Evolutionary conservation across 2,113 vertebrate species (phyloP).

Genomic region (Seriola dumerili): DNA sequence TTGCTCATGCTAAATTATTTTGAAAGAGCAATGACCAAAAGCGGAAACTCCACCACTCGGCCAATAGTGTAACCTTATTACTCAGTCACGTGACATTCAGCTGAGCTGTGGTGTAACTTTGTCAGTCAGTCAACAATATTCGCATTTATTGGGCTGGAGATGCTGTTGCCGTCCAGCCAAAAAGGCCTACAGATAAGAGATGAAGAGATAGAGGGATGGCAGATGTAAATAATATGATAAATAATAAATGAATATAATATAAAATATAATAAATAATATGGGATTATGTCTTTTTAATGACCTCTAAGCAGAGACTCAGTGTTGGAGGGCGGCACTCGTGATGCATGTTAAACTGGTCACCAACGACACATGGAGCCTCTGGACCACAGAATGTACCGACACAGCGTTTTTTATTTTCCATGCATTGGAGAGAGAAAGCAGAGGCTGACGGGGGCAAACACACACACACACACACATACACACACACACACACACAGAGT

Average conservation of each 20-base stretch:
- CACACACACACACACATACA: conserved; percentile 49
- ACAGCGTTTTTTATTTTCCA: conserved; percentile 79
- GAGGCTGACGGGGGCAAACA: conserved; percentile 71
- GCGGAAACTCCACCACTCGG: too few relatives aligned
- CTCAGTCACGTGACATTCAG: too few relatives aligned
- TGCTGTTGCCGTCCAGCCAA: too few relatives aligned
- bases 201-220: not conserved
- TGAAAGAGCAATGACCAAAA: too few relatives aligned
- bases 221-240: not conserved
- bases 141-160: too few relatives aligned
- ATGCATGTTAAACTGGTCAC: conserved; percentile 63
- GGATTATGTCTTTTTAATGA: conserved; percentile 36
- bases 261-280: not conserved
- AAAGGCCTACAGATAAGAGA: not conserved
- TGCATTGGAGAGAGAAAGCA: conserved; percentile 68
- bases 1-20: too few relatives aligned
- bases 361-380: conserved; percentile 51
- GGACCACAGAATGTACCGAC: conserved; percentile 75
- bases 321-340: conserved; percentile 20
- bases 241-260: too few relatives aligned
- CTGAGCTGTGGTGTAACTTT: too few relatives aligned
- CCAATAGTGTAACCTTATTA: too few relatives aligned
- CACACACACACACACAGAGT: conserved; percentile 60
- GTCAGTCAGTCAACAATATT: too few relatives aligned
- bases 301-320: conserved; percentile 20